These are phyloP conservation scores for Echinops telfairi DNA, from an alignment of 2,113 vertebrate genomes.

Conservation along the genomic window DNA sequence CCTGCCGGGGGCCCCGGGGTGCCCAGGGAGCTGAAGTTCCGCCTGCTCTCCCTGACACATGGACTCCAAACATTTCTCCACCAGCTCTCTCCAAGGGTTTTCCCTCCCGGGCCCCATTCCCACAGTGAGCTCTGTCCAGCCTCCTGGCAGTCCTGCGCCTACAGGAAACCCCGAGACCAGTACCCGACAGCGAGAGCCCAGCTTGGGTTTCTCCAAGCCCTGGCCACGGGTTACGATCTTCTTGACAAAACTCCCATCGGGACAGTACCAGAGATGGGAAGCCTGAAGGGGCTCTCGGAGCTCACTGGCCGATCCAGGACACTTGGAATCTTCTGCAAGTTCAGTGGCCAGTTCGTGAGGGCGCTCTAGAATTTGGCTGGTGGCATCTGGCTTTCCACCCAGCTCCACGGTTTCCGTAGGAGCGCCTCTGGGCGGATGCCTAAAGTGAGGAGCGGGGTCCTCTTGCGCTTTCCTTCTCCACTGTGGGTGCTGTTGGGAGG, in stretches of 20 bases:
- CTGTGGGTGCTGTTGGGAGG: slow-evolving; percentile 6
- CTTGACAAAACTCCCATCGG: slow-evolving; percentile 85
- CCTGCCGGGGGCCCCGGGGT: slow-evolving; percentile 23
- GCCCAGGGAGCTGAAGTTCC: slow-evolving; percentile 67
- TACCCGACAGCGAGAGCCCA: slow-evolving; percentile 90
- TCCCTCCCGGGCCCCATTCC: slow-evolving; percentile 82
- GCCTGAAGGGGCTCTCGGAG: neutral
- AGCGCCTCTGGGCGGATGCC: slow-evolving; percentile 13
- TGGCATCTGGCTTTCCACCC: slow-evolving; percentile 11
- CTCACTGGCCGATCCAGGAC: slow-evolving; percentile 7
- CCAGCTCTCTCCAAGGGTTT: slow-evolving; percentile 85
- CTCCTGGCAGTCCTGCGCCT: slow-evolving; percentile 82
- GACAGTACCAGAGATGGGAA: slow-evolving; percentile 77
- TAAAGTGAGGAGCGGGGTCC: slow-evolving; percentile 16
- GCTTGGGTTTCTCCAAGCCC: slow-evolving; percentile 86
- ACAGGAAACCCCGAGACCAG: slow-evolving; percentile 71
- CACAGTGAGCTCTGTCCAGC: slow-evolving; percentile 85
- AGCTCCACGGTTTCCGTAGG: slow-evolving; percentile 21
- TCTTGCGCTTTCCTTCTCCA: slow-evolving; percentile 6
- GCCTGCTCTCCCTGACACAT: slow-evolving; percentile 89
- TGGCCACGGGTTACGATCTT: slow-evolving; percentile 70
- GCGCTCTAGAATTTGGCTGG: neutral
- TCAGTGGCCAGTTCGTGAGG: neutral
- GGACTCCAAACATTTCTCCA: slow-evolving; percentile 91
- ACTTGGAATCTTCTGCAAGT: slow-evolving; percentile 41